Evolutionary conservation across 1,140 invertebrate genomes (phyloP), one percentile per base, ranked within the genome.

Genomic region (Charaxes varanes): DNA sequence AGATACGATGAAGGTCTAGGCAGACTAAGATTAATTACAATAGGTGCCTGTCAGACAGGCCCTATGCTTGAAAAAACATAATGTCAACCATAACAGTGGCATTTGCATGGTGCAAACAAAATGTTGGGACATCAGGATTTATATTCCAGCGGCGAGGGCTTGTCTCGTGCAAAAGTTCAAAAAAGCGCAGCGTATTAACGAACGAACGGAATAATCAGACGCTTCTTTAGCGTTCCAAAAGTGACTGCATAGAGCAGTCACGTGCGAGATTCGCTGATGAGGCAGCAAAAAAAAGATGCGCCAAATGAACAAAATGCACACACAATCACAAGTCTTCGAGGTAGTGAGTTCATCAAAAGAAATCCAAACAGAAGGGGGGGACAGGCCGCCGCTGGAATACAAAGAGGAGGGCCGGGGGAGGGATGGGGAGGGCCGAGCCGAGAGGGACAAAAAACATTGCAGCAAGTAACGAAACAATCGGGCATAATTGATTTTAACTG

Each of bases 401-500:
- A 52, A 49, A 55, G 42, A 41, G 45, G 36, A 23, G 41, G 28
- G 34, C 30, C 35, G 35, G 27, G 15, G 13, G n/a, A 21, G 24
- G 10, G 11, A 16, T n/a, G 11, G 24, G 11, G 12, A 7, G 2
- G 27, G 27, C 18, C 5, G 13, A 8, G 26, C 2, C 12, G 27
- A 6, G 13, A 7, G 13, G 27, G 27, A 28, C 27, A 28, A 28
- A 28, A 28, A 28, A 28, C 27, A 28, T 28, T 28, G n/a, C 12
- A 3, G 12, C 21, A 7, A 54, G 52, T 74, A 74, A 69, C 70
- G 70, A 74, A 74, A 74, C 70, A 74, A 71, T 71, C 63, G 48
- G 43, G 53, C 70, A 74, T 74, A 74, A 74, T 74, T 74, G 70
- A 74, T 71, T 74, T 69, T 68, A 69, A 67, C 64, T 71, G 65